Base-by-base conservation (phyloP, 1,140 invertebrate species). In the Ceratosolen fusciceps region DNA sequence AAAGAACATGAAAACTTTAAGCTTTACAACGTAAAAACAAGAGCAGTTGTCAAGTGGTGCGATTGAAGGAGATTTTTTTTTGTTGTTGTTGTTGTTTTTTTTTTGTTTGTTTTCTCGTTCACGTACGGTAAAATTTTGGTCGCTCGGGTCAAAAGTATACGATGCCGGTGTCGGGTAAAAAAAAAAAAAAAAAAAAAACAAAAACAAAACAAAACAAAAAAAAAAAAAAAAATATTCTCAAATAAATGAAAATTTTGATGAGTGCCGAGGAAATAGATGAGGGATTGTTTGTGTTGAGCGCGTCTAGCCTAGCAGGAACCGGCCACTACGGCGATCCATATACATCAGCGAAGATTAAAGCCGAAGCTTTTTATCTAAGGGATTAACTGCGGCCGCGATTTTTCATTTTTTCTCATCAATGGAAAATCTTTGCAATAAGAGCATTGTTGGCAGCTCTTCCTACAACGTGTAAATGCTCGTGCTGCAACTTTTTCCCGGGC, bases 191-290 rank as follows among this genome's bases (percentile, higher is more conserved):
- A n/a, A n/a, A n/a, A n/a, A n/a, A n/a, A n/a, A n/a, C n/a, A n/a
- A n/a, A n/a, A n/a, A n/a, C n/a, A n/a, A n/a, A n/a, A n/a, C n/a
- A n/a, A n/a, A n/a, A n/a, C n/a, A n/a, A n/a, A n/a, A n/a, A n/a
- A n/a, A n/a, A n/a, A n/a, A n/a, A n/a, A n/a, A n/a, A n/a, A n/a
- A n/a, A n/a, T n/a, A n/a, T n/a, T n/a, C n/a, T n/a, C n/a, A n/a
- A 47, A 47, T 47, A 68, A 68, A 68, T 47, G 67, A 68, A 68
- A 47, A 68, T 43, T 68, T 68, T 43, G 37, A 47, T 26, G 67
- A 47, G 10, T 47, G 67, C 39, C n/a, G 24, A 47, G 24, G 4
- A 47, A 68, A 47, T 68, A 47, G 24, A 47, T 68, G 39, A 47
- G 21, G 8, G 10, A 68, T 47, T 47, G 39, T 47, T 47, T 47